phyloP scores from a whole-genome alignment of 2,797 vertebrate species.

The Natrix natrix region DNA sequence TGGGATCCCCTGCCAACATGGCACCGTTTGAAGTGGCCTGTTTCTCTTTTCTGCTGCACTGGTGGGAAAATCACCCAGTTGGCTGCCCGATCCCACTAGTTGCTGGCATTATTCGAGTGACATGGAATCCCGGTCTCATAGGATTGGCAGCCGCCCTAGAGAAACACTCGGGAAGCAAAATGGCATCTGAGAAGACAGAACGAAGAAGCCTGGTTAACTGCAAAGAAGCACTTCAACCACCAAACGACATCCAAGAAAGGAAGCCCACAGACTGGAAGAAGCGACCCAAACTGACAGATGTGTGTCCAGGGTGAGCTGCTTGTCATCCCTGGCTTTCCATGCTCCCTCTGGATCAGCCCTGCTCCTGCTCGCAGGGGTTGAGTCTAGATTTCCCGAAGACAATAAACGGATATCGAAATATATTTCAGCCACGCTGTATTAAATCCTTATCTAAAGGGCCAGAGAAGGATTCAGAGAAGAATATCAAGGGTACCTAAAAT shows the following conservation, averaged over 20 bases:
- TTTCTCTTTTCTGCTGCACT: neutral
- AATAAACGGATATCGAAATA: accelerated
- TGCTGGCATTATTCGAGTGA: neutral
- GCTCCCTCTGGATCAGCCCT: neutral
- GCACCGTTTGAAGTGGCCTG: neutral
- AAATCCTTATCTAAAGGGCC: conserved; percentile 2
- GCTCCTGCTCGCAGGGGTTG: neutral
- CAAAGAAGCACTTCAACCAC: neutral
- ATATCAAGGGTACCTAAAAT: neutral
- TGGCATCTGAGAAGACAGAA: neutral
- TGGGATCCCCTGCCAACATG: neutral
- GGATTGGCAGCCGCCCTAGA: neutral
- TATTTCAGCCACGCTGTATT: accelerated
- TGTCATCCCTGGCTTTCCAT: neutral
- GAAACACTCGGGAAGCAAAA: neutral
- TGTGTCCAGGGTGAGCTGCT: neutral
- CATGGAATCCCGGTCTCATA: neutral
- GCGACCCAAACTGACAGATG: neutral
- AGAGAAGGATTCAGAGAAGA: neutral
- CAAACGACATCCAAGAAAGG: neutral
- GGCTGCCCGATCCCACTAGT: neutral
- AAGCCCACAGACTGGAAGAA: neutral
- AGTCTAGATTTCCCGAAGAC: neutral
- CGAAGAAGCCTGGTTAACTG: too few relatives aligned
- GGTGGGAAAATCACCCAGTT: neutral